Evolutionary conservation across 2,888 invertebrate genomes (phyloP).

Genomic region (Synanthedon tipuliformis): DNA sequence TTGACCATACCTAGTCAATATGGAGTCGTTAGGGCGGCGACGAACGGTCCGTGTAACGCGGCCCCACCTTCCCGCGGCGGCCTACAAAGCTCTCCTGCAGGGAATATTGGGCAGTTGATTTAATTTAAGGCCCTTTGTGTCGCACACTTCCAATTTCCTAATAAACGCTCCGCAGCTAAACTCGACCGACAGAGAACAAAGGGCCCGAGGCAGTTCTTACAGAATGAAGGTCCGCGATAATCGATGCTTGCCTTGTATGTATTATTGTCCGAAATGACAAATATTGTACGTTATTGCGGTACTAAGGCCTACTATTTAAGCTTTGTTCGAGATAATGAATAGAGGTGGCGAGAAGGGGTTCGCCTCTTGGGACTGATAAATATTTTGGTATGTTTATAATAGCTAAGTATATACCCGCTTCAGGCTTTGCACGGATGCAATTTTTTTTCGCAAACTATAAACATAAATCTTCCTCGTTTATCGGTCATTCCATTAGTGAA

Average conservation of each 20-base stretch:
- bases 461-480: too few species aligned
- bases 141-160: slow-evolving; percentile 51
- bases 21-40: slow-evolving; percentile 16
- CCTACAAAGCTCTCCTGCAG: slow-evolving; percentile 36
- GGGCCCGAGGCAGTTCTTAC: slow-evolving; percentile 25
- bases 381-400: background rate
- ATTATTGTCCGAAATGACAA: slow-evolving; percentile 38
- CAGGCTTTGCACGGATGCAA: too few species aligned
- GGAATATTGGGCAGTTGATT: slow-evolving; percentile 54
- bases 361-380: slow-evolving; percentile 11
- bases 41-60: slow-evolving; percentile 10
- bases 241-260: slow-evolving; percentile 30
- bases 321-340: slow-evolving; percentile 20
- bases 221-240: slow-evolving; percentile 34
- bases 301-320: slow-evolving; percentile 16
- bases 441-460: too few species aligned
- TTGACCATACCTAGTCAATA: slow-evolving; percentile 22
- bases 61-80: slow-evolving; percentile 21
- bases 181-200: slow-evolving; percentile 42
- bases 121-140: slow-evolving; percentile 59
- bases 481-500: too few species aligned
- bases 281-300: slow-evolving; percentile 21
- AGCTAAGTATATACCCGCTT: too few species aligned
- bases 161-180: slow-evolving; percentile 44
- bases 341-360: slow-evolving; percentile 14